phyloP scores from a whole-genome alignment of 2,888 invertebrate genomes.

The Lacanobia wlatinum region DNA sequence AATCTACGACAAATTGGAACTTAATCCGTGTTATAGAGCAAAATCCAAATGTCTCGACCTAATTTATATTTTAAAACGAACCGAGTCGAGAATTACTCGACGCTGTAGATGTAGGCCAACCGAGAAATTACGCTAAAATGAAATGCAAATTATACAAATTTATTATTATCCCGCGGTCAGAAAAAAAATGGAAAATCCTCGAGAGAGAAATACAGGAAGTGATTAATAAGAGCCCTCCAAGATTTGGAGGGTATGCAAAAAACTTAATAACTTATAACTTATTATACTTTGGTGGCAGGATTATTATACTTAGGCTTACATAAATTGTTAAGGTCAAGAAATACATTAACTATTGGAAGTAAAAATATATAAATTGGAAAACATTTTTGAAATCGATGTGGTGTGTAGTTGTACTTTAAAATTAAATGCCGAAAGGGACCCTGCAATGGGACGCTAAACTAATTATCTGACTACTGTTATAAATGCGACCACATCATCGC shows the following conservation, averaged over 20 bases:
- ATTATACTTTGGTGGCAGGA: slow-evolving; percentile 31
- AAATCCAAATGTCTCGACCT: slow-evolving; percentile 60
- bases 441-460: too few relatives aligned
- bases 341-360: slow-evolving; percentile 1
- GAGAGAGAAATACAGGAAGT: slow-evolving; percentile 77
- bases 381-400: not conserved
- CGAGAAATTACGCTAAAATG: slow-evolving; percentile 82
- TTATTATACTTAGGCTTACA: slow-evolving; percentile 13
- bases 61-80: slow-evolving; percentile 68
- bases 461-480: not conserved
- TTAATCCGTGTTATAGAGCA: slow-evolving; percentile 60
- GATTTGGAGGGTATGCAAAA: slow-evolving; percentile 63
- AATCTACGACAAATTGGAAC: slow-evolving; percentile 67
- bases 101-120: slow-evolving; percentile 72
- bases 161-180: slow-evolving; percentile 86
- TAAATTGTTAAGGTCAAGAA: slow-evolving; percentile 3
- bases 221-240: slow-evolving; percentile 82
- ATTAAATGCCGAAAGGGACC: too few relatives aligned
- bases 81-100: slow-evolving; percentile 73
- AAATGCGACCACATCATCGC: too few relatives aligned
- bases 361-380: not conserved
- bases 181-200: slow-evolving; percentile 76
- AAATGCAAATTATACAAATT: slow-evolving; percentile 88
- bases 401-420: not conserved
- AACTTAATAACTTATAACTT: slow-evolving; percentile 60